These are phyloP conservation scores for Sebastes dallii DNA, from an alignment of 2,797 vertebrate genomes.

Conservation along the genomic window DNA sequence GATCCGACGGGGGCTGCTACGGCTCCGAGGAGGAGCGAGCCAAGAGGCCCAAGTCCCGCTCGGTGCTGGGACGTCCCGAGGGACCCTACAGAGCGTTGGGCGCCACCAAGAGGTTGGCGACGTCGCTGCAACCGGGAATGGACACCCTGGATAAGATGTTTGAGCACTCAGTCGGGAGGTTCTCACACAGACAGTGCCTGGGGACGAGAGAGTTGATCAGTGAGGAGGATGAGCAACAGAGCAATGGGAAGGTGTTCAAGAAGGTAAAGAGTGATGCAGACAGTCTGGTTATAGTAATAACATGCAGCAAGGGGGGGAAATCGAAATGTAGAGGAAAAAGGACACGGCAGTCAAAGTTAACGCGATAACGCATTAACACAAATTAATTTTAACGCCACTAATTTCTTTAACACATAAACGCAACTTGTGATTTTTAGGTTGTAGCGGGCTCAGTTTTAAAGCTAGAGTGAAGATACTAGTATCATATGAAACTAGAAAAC, in stretches of 20 bases:
- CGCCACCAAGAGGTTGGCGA: conserved; percentile 81
- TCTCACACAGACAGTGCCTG: conserved; percentile 86
- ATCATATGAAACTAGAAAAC: no score
- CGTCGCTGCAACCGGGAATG: conserved; percentile 85
- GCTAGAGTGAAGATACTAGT: no score
- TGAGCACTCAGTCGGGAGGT: conserved; percentile 83
- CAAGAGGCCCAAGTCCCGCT: conserved; percentile 85
- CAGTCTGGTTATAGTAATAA: background rate
- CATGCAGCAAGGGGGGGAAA: background rate
- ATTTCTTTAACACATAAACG: no score
- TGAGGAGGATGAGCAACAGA: conserved; percentile 92
- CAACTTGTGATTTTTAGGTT: no score
- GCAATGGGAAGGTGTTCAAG: conserved; percentile 93
- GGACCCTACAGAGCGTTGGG: conserved; percentile 88
- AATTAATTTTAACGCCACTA: no score
- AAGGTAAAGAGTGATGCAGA: conserved; percentile 83
- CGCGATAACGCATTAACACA: no score
- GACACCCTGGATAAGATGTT: conserved; percentile 93
- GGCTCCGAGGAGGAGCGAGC: conserved; percentile 83
- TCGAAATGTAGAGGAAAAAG: no score
- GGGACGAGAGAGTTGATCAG: conserved; percentile 92
- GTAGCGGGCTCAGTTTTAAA: no score
- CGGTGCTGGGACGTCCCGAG: conserved; percentile 80
- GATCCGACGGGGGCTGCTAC: conserved; percentile 59
- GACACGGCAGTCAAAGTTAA: no score